Conservation (phyloP, 1,140 invertebrate genomes). For the Brachionus paranguensis region DNA sequence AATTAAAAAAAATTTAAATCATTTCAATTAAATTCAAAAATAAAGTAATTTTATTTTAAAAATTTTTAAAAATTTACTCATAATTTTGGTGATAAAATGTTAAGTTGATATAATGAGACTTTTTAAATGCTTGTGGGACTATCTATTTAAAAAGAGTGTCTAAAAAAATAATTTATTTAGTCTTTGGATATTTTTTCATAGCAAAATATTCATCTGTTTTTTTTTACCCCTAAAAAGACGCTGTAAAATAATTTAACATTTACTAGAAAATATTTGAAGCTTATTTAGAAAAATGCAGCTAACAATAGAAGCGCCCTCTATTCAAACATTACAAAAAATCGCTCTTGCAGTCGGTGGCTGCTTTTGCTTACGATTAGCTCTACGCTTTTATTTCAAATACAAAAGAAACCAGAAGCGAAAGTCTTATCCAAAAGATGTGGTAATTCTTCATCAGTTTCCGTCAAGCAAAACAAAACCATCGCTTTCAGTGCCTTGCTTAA, state of each 20-base stretch:
- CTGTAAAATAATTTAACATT: neutral
- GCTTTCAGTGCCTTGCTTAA: neutral
- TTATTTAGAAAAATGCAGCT: neutral
- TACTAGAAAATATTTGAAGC: neutral
- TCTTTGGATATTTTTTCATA: neutral
- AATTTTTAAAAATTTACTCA: too few relatives aligned
- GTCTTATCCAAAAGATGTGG: slow-evolving; percentile 14
- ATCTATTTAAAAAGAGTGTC: too few relatives aligned
- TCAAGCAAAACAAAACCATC: neutral
- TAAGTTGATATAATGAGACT: too few relatives aligned
- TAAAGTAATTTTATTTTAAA: too few relatives aligned
- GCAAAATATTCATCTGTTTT: neutral
- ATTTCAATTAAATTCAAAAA: too few relatives aligned
- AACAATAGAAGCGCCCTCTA: neutral
- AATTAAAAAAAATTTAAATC: too few relatives aligned
- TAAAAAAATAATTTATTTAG: neutral
- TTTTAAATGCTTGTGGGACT: too few relatives aligned
- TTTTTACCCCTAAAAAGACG: neutral
- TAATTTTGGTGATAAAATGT: too few relatives aligned
- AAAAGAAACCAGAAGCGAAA: slow-evolving; percentile 1
- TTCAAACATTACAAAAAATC: neutral
- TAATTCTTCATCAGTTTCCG: slow-evolving; percentile 32
- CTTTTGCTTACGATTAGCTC: neutral
- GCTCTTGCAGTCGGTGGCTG: neutral
- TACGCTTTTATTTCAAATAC: neutral